Conservation (phyloP, 2,113 vertebrate genomes). For the Onychostoma macrolepis region DNA sequence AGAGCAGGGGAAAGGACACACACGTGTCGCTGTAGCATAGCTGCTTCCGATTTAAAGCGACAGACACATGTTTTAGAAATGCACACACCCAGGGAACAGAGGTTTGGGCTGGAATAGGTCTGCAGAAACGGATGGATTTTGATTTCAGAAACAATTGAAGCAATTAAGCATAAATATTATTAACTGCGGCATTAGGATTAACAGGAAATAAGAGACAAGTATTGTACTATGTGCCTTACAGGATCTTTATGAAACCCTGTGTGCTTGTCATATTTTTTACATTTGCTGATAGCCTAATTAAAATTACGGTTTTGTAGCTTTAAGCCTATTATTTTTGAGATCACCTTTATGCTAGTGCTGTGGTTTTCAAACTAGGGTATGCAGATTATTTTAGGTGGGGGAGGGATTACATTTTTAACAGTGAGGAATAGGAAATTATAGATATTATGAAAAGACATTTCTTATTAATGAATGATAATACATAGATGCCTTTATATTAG, state of each 20-base stretch:
- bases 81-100: neutral
- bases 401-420: too few species aligned
- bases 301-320: neutral
- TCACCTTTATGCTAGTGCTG: neutral
- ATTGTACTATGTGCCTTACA: neutral
- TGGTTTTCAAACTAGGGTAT: too few species aligned
- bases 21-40: neutral
- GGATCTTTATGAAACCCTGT: neutral
- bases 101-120: neutral
- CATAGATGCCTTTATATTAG: neutral
- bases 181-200: neutral
- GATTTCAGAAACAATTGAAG: neutral
- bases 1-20: slow-evolving; percentile 23
- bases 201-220: neutral
- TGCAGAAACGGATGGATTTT: neutral
- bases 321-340: neutral
- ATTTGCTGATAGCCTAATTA: neutral
- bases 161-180: neutral
- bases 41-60: slow-evolving; percentile 14
- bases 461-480: neutral
- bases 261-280: neutral
- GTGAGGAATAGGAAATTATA: too few species aligned
- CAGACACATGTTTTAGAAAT: slow-evolving; percentile 17
- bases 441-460: too few species aligned
- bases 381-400: too few species aligned